These are phyloP conservation scores for Eurystomus gularis DNA, from an alignment of 2,113 vertebrate genomes.

Conservation along the genomic window DNA sequence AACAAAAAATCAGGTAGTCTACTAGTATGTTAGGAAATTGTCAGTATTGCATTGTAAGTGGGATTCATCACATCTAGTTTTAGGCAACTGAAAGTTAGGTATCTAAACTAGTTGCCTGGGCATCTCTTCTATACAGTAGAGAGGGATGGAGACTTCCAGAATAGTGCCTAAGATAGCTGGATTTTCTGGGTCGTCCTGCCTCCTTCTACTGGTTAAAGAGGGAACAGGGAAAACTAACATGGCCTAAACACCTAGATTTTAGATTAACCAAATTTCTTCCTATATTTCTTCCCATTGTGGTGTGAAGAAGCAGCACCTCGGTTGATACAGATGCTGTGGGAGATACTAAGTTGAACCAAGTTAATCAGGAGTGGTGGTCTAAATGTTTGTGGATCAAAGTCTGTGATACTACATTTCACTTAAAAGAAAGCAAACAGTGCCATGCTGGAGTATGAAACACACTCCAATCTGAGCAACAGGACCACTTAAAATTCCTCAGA, in stretches of 20 bases:
- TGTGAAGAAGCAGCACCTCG: neutral
- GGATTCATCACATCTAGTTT: neutral
- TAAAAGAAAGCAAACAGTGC: neutral
- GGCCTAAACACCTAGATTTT: neutral
- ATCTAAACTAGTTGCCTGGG: neutral
- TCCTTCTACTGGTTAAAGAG: neutral
- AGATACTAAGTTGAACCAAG: neutral
- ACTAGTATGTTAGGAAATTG: neutral
- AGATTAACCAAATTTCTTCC: neutral
- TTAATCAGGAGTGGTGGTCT: neutral
- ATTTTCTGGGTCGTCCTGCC: neutral
- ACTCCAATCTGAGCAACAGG: neutral
- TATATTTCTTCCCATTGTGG: neutral
- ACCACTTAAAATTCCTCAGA: neutral
- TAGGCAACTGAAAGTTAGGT: neutral
- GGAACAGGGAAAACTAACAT: neutral
- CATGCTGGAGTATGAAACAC: neutral
- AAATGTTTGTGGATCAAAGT: neutral
- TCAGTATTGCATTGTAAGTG: neutral
- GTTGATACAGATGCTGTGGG: neutral
- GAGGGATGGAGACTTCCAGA: neutral
- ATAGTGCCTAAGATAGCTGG: neutral
- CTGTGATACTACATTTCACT: neutral
- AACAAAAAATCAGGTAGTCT: neutral
- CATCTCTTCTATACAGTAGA: neutral